Conservation (phyloP, 1,140 invertebrate species). For the Diabrotica virgifera region DNA sequence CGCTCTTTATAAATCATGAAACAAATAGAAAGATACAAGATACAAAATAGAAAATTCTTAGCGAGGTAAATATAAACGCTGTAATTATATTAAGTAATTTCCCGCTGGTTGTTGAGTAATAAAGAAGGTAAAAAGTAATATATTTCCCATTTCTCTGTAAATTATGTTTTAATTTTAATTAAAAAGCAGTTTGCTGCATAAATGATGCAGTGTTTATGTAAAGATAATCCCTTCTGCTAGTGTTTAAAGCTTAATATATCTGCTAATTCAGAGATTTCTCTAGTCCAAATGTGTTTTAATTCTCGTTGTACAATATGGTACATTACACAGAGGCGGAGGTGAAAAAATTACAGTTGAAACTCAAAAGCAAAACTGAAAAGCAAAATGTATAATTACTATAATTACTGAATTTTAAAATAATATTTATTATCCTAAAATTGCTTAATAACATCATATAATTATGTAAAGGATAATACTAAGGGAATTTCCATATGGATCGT, state of each 20-base stretch:
- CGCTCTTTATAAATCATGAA: too few species aligned
- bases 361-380: too few species aligned
- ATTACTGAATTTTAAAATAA: too few species aligned
- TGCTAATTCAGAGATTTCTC: constrained; percentile 7
- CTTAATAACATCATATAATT: too few species aligned
- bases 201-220: constrained; percentile 19
- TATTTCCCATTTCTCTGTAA: background rate
- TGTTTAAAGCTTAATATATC: constrained; percentile 16
- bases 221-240: constrained; percentile 13
- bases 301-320: constrained; percentile 10
- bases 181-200: constrained; percentile 19
- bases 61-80: too few species aligned
- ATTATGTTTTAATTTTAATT: constrained; percentile 13
- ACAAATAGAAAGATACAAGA: too few species aligned
- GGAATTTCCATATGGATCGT: too few species aligned
- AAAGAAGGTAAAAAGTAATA: constrained; percentile 4
- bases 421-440: too few species aligned
- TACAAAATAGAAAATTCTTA: too few species aligned
- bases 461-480: too few species aligned
- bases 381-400: too few species aligned
- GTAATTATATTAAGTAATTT: background rate
- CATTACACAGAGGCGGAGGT: background rate
- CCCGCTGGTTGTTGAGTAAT: background rate
- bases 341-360: background rate
- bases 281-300: constrained; percentile 17